These are phyloP conservation scores for Sebastes fasciatus DNA, from an alignment of 2,113 vertebrate genomes.

Conservation along the genomic window DNA sequence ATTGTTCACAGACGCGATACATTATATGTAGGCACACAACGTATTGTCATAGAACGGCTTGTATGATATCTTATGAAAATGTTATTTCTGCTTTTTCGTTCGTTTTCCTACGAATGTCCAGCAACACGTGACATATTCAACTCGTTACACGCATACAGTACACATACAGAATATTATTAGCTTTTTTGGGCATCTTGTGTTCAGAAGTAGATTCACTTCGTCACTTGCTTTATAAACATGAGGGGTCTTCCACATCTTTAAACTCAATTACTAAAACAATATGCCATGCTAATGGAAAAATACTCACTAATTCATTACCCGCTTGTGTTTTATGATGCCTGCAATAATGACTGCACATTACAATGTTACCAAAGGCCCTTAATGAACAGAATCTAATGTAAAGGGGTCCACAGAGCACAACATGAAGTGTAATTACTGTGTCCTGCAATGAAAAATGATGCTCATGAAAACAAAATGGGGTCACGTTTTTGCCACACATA, in stretches of 20 bases:
- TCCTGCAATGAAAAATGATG: constrained; percentile 54
- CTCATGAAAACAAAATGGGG: constrained; percentile 42
- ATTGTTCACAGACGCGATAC: too few relatives aligned
- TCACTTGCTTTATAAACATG: constrained; percentile 35
- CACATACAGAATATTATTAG: neutral
- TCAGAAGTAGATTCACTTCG: constrained; percentile 27
- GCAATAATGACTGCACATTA: constrained; percentile 72
- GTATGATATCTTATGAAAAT: too few relatives aligned
- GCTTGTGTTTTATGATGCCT: constrained; percentile 74
- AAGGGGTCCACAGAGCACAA: constrained; percentile 62
- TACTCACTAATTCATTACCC: constrained; percentile 65
- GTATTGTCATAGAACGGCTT: too few relatives aligned
- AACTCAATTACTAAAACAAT: constrained; percentile 76
- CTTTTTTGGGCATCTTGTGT: constrained; percentile 6
- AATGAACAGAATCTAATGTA: constrained; percentile 68
- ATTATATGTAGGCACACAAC: too few relatives aligned
- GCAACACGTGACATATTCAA: too few relatives aligned
- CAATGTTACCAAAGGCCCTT: constrained; percentile 67
- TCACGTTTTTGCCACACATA: constrained; percentile 23
- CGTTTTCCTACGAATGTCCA: too few relatives aligned
- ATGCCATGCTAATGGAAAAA: constrained; percentile 70
- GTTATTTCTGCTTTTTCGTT: too few relatives aligned
- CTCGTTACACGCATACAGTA: too few relatives aligned
- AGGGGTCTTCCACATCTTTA: constrained; percentile 63
- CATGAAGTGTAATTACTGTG: constrained; percentile 67